These are phyloP conservation scores for Palaemon carinicauda DNA, from an alignment of 1,140 invertebrate genomes.

Conservation along the genomic window DNA sequence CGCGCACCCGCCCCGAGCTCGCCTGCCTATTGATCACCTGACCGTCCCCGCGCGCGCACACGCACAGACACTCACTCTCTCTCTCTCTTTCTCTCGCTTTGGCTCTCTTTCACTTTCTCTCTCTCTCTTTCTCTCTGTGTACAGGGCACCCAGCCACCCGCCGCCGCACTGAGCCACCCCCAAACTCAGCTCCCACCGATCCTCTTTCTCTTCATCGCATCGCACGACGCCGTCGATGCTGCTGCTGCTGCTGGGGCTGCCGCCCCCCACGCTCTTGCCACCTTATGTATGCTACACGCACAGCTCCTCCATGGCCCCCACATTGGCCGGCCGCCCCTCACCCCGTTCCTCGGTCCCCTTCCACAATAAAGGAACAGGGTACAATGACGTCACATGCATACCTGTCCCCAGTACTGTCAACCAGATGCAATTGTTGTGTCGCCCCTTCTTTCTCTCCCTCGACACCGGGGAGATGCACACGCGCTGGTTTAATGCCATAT, in stretches of 20 bases:
- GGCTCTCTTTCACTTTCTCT: neutral
- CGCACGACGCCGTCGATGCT: neutral
- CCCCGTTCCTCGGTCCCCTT: too few species aligned
- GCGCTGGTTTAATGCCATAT: too few species aligned
- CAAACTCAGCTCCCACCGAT: neutral
- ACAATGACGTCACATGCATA: too few species aligned
- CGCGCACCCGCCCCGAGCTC: conserved; percentile 17
- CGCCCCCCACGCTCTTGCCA: too few species aligned
- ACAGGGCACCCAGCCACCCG: neutral
- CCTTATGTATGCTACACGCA: too few species aligned
- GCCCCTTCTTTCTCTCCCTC: too few species aligned
- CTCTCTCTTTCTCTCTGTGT: neutral
- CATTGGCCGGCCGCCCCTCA: too few species aligned
- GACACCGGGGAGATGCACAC: too few species aligned
- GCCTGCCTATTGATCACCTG: conserved; percentile 47
- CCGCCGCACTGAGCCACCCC: neutral
- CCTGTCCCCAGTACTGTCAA: too few species aligned
- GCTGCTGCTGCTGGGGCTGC: neutral
- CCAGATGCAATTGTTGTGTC: too few species aligned
- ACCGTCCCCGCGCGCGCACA: conserved; percentile 38
- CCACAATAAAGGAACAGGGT: too few species aligned
- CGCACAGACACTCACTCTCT: neutral
- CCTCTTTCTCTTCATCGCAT: neutral
- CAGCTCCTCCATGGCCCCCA: too few species aligned
- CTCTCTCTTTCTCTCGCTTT: neutral